Conservation (phyloP, 2,888 invertebrate genomes). For the Euphydryas editha region DNA sequence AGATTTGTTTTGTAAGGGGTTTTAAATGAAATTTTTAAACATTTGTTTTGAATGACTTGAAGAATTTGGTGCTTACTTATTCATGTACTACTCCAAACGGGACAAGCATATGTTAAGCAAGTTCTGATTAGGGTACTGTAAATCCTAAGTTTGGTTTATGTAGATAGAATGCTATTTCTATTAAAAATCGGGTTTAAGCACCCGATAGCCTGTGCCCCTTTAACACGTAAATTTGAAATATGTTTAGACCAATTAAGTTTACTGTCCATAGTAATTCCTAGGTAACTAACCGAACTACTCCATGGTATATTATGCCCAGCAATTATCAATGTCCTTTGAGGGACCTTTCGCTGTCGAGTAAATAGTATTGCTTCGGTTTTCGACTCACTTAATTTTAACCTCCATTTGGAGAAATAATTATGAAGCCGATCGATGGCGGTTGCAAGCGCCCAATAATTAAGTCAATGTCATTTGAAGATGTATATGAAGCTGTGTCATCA, state of each 20-base stretch:
- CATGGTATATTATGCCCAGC: conserved; percentile 1
- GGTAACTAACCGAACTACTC: not conserved
- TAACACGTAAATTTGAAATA: not conserved
- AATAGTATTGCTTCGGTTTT: conserved; percentile 11
- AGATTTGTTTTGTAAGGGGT: too few relatives aligned
- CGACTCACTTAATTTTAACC: conserved; percentile 1
- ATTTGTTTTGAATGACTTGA: conserved; percentile 1
- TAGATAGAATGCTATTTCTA: conserved; percentile 1
- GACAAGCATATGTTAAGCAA: conserved; percentile 7
- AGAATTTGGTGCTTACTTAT: not conserved
- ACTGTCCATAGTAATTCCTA: conserved; percentile 5
- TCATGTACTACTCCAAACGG: conserved; percentile 15
- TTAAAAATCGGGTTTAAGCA: not conserved
- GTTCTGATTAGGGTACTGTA: conserved; percentile 1
- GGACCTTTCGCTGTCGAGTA: too few relatives aligned
- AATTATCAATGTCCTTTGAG: conserved; percentile 3
- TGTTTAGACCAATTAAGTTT: conserved; percentile 17
- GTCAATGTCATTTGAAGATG: too few relatives aligned
- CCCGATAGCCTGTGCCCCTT: not conserved
- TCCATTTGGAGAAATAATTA: too few relatives aligned
- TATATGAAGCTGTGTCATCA: conserved; percentile 6
- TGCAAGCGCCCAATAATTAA: too few relatives aligned
- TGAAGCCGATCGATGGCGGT: too few relatives aligned
- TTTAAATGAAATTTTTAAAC: too few relatives aligned
- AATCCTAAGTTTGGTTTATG: conserved; percentile 8